Evolutionary conservation across 2,113 vertebrate species (phyloP).

Genomic region (Dipodomys ordii): DNA sequence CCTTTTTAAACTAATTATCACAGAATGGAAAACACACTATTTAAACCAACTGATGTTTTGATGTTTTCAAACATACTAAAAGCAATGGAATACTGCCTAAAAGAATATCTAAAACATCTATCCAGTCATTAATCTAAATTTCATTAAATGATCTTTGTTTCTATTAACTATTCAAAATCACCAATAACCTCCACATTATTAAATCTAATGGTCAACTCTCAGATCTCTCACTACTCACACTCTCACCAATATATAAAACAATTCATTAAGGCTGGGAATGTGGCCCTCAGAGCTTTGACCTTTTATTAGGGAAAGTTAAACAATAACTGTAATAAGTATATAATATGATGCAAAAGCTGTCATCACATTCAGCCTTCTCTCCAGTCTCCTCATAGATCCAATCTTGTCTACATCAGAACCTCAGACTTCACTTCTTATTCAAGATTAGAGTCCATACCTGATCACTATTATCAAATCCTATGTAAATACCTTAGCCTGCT

Average conservation of each 20-base stretch:
- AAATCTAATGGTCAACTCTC: constrained; percentile 36
- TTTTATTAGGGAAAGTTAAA: no score
- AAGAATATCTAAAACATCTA: constrained; percentile 44
- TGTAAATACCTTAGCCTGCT: no score
- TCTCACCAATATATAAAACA: constrained; percentile 13
- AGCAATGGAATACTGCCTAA: not conserved
- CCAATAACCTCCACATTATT: not conserved
- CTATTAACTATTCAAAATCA: constrained; percentile 21
- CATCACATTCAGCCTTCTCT: no score
- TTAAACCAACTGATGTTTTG: constrained; percentile 26
- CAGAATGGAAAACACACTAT: not conserved
- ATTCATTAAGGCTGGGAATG: not conserved
- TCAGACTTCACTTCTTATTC: no score
- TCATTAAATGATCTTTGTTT: not conserved
- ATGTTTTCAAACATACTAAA: constrained; percentile 27
- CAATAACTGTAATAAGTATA: no score
- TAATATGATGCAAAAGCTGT: no score
- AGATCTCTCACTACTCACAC: constrained; percentile 1
- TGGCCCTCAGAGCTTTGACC: no score
- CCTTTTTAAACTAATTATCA: not conserved
- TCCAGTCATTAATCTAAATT: not conserved
- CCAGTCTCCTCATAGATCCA: no score
- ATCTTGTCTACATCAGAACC: no score
- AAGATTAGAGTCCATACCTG: no score
- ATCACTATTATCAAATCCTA: no score